Evolutionary conservation across 2,797 vertebrate genomes (phyloP).

Genomic region (Balearica regulorum): DNA sequence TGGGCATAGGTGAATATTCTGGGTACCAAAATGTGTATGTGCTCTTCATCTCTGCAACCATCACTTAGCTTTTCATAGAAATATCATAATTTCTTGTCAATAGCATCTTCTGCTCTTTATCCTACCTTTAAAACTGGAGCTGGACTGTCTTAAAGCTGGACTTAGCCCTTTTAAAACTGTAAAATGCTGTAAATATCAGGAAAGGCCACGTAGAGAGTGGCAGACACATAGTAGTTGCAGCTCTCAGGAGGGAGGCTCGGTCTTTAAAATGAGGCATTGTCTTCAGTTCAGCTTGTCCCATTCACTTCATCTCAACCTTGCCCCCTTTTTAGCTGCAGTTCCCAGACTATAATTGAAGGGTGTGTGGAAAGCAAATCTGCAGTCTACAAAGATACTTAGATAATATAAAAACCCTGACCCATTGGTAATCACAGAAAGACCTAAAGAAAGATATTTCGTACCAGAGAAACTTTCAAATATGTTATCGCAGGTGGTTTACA

Average conservation of each 20-base stretch:
- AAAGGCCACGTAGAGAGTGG: not conserved
- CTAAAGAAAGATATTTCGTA: not conserved
- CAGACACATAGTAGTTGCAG: not conserved
- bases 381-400: not conserved
- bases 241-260: not conserved
- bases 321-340: not conserved
- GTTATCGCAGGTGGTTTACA: not conserved
- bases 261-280: not conserved
- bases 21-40: not conserved
- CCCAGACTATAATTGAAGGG: not conserved
- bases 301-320: not conserved
- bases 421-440: not conserved
- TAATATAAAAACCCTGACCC: accelerated
- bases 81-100: not conserved
- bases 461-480: not conserved
- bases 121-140: not conserved
- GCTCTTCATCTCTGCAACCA: not conserved
- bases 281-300: not conserved
- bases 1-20: not conserved
- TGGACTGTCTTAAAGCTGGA: not conserved
- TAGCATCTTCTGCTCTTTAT: not conserved
- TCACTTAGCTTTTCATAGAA: not conserved
- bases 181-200: not conserved
- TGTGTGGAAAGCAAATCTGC: not conserved
- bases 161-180: not conserved